Evolutionary conservation across 2,888 invertebrate genomes (phyloP).

Genomic region (Colostygia pectinataria): DNA sequence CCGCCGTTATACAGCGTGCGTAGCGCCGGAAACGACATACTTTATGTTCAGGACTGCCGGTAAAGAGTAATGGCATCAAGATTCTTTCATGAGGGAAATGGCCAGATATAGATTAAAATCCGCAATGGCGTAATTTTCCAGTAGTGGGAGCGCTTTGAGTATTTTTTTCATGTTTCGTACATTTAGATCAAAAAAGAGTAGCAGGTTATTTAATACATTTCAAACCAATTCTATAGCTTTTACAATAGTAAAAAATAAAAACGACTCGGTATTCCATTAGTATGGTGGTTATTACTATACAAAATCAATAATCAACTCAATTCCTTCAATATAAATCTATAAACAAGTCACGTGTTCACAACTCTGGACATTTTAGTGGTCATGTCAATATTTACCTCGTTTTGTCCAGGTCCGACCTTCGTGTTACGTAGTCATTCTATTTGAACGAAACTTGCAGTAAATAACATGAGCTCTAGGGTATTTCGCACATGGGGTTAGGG

Average conservation of each 20-base stretch:
- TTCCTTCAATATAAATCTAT: no score
- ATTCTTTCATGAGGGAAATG: conserved; percentile 20
- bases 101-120: conserved; percentile 7
- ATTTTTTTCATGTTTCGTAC: no score
- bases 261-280: no score
- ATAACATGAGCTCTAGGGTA: conserved; percentile 12
- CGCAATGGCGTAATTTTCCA: conserved; percentile 2
- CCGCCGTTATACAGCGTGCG: conserved; percentile 11
- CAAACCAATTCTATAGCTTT: no score
- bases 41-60: conserved; percentile 20
- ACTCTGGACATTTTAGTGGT: no score
- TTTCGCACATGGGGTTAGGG: conserved; percentile 14
- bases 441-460: conserved; percentile 7
- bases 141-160: no score
- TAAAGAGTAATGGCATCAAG: conserved; percentile 26
- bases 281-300: no score
- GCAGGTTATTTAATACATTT: no score
- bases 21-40: conserved; percentile 25
- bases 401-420: not conserved
- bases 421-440: not conserved
- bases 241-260: no score
- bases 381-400: not conserved
- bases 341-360: no score
- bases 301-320: no score
- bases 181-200: no score